phyloP scores from a whole-genome alignment of 2,113 vertebrate species.

The Oriolus oriolus region DNA sequence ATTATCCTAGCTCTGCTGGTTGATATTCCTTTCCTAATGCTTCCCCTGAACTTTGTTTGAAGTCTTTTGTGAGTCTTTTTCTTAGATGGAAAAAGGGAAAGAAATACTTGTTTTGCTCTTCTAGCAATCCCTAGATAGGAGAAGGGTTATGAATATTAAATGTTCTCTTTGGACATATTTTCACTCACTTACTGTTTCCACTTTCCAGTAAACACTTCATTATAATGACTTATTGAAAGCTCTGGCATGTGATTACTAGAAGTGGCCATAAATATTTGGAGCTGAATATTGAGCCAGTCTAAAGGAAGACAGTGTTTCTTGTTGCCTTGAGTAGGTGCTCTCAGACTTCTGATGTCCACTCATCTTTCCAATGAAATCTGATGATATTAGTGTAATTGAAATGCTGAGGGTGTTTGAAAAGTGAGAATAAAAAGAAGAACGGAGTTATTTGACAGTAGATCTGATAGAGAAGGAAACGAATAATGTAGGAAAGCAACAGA shows the following conservation, averaged over 20 bases:
- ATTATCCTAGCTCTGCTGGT: slow-evolving; percentile 1
- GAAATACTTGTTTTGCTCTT: neutral
- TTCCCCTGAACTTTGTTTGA: slow-evolving; percentile 10
- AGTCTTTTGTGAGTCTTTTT: slow-evolving; percentile 1
- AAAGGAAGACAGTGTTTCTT: neutral
- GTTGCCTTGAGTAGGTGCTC: neutral
- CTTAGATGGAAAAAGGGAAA: neutral
- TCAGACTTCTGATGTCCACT: neutral
- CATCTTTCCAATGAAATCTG: neutral
- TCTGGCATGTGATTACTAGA: neutral
- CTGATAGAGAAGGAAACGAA: slow-evolving; percentile 50
- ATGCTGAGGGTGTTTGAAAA: neutral
- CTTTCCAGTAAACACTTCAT: neutral
- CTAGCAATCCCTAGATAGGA: neutral
- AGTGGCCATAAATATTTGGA: neutral
- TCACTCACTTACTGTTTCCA: neutral
- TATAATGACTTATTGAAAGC: neutral
- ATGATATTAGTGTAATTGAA: neutral
- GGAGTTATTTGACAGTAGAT: slow-evolving; percentile 26
- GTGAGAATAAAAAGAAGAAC: slow-evolving; percentile 15
- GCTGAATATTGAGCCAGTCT: neutral
- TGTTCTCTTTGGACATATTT: neutral
- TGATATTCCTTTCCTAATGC: neutral
- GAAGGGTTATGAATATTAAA: neutral
- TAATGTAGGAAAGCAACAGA: slow-evolving; percentile 24